These are phyloP conservation scores for Pseudanteris insignis DNA, from an alignment of 2,888 invertebrate species.

Conservation along the genomic window DNA sequence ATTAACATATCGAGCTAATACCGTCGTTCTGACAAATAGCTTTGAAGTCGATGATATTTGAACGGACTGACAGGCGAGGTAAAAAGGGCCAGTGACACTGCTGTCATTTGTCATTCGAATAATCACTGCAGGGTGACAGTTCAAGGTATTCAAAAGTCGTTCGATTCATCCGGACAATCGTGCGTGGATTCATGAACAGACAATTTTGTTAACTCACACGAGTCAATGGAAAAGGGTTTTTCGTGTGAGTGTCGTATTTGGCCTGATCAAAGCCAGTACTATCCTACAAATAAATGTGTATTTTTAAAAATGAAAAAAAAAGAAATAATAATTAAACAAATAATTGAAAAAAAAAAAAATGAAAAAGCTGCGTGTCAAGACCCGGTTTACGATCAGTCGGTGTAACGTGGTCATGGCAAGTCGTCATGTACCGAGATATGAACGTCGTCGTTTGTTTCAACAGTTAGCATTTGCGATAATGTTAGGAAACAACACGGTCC, in stretches of 20 bases:
- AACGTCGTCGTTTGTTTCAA: no score
- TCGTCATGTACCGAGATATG: no score
- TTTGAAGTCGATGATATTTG: background rate
- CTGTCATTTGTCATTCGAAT: conserved; percentile 30
- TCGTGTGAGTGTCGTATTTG: no score
- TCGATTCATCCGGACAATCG: conserved; percentile 35
- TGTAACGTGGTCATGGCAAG: no score
- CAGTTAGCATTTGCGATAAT: no score
- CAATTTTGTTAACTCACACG: conserved; percentile 6
- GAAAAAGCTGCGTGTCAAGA: no score
- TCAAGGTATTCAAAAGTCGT: conserved; percentile 35
- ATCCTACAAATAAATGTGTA: no score
- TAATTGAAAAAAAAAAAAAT: no score
- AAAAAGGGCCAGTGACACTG: conserved; percentile 15
- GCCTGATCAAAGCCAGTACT: no score
- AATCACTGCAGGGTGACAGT: conserved; percentile 15
- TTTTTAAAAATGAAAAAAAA: no score
- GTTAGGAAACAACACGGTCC: conserved; percentile 40
- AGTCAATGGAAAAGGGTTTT: background rate
- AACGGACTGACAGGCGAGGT: conserved; percentile 15
- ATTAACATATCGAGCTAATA: conserved; percentile 33
- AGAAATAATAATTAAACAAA: no score
- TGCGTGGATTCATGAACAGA: conserved; percentile 32
- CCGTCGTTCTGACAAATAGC: conserved; percentile 12
- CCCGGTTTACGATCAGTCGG: no score